Base-by-base conservation (phyloP, 2,888 invertebrate species). In the Gandaritis pyraliata region DNA sequence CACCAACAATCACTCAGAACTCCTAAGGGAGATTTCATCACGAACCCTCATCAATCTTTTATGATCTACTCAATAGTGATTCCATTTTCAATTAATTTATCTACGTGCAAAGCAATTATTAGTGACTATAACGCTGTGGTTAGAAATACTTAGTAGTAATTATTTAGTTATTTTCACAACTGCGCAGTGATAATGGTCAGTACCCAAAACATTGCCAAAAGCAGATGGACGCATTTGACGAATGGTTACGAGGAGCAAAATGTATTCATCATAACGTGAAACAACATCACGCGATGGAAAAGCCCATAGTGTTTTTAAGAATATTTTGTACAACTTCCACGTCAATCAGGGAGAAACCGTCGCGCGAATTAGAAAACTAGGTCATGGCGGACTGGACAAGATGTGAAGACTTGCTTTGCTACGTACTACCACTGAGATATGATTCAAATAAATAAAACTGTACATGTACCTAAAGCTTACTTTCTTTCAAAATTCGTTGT, bases 1-100 rank as follows among this genome's bases (percentile, higher is more conserved):
- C 51, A 47, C 43, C 36, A 43, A 46, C 53, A 53, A 64, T 65
- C 52, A 49, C 55, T 50, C 50, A 23, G 48, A 50, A 54, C 43
- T 54, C 50, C 50, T 51, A 39, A 50, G 58, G 46, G 33, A 46
- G 41, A 48, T 56, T 58, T 49, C 56, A 30, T 59, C 36, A 63
- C 65, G 58, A 50, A 48, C 47, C 43, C 11, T 70, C 61, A 67
- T 67, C 59, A 68, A 65, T 68, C 60, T 65, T 61, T 56, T 58
- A 66, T 58, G 55, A 63, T 49, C 41, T 41, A 57, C 51, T 57
- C 49, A 47, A 63, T 46, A 46, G 43, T 45, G 45, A 61, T 49
- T 54, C 16, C 16, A 18, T 53, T 46, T 59, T 12, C 47, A 51
- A 39, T 52, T 43, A 43, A 30, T 39, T 18, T 45, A n/a, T 45